Evolutionary conservation across 2,797 vertebrate genomes (phyloP).

Genomic region (Salmo trutta): DNA sequence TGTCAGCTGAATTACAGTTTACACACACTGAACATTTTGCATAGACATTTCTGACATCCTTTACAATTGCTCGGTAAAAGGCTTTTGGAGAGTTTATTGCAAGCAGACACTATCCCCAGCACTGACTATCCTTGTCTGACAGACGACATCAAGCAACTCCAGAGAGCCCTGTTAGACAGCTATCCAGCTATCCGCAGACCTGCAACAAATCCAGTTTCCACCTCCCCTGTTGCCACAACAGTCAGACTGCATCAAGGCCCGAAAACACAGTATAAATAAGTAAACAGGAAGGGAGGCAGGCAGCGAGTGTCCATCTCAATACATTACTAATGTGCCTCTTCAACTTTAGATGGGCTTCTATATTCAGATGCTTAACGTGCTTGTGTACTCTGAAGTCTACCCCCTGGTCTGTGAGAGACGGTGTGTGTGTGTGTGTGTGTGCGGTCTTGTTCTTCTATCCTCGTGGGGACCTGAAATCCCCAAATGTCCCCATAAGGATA

Average conservation of each 20-base stretch:
- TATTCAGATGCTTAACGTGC: conserved; percentile 59
- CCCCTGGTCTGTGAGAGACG: conserved; percentile 25
- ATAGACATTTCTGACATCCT: neutral
- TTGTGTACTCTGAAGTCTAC: conserved; percentile 40
- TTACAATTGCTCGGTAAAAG: neutral
- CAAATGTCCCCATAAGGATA: no score
- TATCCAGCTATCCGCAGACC: conserved; percentile 38
- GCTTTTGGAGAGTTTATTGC: neutral
- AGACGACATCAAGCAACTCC: conserved; percentile 11
- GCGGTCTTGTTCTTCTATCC: no score
- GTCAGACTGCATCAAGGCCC: conserved; percentile 43
- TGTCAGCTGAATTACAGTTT: neutral
- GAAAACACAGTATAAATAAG: conserved; percentile 69
- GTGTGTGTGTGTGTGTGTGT: conserved; percentile 27
- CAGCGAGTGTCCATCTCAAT: conserved; percentile 44
- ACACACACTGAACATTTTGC: neutral
- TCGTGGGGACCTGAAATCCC: conserved; percentile 32
- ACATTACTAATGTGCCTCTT: conserved; percentile 44
- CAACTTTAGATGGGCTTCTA: conserved; percentile 51
- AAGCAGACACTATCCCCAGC: neutral
- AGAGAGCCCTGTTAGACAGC: conserved; percentile 10
- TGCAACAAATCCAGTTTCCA: conserved; percentile 43
- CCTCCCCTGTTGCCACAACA: conserved; percentile 28
- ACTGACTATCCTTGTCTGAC: conserved; percentile 11
- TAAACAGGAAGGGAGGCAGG: conserved; percentile 57